Evolutionary conservation across 2,113 vertebrate species (phyloP).

Genomic region (Microcebus lehilahytsara): DNA sequence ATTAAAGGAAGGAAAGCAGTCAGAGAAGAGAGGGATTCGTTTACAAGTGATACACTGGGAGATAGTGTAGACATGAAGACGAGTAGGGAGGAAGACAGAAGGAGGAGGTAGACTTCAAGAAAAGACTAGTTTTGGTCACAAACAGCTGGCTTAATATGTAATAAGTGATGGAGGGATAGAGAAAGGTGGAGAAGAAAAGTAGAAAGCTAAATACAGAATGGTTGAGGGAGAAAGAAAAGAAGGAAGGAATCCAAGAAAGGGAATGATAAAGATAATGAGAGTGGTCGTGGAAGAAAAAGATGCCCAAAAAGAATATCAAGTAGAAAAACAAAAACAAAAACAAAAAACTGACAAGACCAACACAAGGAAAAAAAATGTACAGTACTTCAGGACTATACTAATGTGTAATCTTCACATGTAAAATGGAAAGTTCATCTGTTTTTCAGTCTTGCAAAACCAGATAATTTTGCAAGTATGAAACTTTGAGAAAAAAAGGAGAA

Average conservation of each 20-base stretch:
- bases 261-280: neutral
- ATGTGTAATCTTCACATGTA: neutral
- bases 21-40: neutral
- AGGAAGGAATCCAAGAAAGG: neutral
- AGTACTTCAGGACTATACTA: neutral
- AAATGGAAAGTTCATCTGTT: slow-evolving; percentile 46
- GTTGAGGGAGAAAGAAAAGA: neutral
- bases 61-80: neutral
- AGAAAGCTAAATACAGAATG: neutral
- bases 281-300: neutral
- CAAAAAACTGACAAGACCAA: neutral
- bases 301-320: neutral
- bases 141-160: neutral
- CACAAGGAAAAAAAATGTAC: neutral
- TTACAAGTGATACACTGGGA: neutral
- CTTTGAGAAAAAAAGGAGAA: slow-evolving; percentile 35
- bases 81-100: neutral
- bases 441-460: slow-evolving; percentile 56
- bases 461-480: slow-evolving; percentile 23
- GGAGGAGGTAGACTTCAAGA: neutral
- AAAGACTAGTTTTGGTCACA: neutral
- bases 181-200: neutral
- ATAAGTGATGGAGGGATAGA: neutral
- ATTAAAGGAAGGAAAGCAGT: neutral
- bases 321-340: neutral